Evolutionary conservation across 2,113 vertebrate species (phyloP), one percentile per base, ranked within the genome.

Genomic region (Callopanchax toddi): DNA sequence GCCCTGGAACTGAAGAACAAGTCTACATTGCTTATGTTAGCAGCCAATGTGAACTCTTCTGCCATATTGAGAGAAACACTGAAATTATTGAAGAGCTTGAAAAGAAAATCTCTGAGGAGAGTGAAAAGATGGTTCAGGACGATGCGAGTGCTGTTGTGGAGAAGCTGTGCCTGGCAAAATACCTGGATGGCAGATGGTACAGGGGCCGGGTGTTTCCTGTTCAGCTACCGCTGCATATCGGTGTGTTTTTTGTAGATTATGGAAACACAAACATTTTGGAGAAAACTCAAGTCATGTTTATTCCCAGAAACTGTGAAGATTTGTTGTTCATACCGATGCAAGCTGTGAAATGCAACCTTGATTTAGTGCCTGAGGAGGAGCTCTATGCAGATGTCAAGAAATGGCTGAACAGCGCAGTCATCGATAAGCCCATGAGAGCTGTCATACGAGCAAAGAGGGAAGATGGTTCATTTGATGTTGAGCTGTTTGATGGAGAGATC

Each of bases 221-320:
- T 46, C 80, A 81, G 15, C 94, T 91, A 0, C 83, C 88, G 2
- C 82, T 89, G 44, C 88, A 90, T 65, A 42, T 94, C 0, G 63
- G 60, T 3, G 94, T 93, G 7, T 90, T 94, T 57, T 98, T 96
- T 87, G 96, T 98, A 51, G 96, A 99, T 84, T 98, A 94, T 82
- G 97, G 96, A 79, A 95, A 96, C 86, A 88, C 77, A 48, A 77
- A 82, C 5, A 83, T 95, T 37, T 90, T 91, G 15, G 88, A 93
- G 58, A 91, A 89, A 84, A 85, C 72, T 21, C 82, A 93, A 16
- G 78, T 97, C 26, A 63, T 91, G 17, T 84, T 89, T 42, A 93
- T 98, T 86, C 94, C 94, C 20, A 74, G 80, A 62, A 88, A 89
- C 66, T 93, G 90, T 17, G 64, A 57, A 56, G 92, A 95, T 50